Evolutionary conservation across 1,140 invertebrate species (phyloP).

Genomic region (Drosophila pseudoananassae): DNA sequence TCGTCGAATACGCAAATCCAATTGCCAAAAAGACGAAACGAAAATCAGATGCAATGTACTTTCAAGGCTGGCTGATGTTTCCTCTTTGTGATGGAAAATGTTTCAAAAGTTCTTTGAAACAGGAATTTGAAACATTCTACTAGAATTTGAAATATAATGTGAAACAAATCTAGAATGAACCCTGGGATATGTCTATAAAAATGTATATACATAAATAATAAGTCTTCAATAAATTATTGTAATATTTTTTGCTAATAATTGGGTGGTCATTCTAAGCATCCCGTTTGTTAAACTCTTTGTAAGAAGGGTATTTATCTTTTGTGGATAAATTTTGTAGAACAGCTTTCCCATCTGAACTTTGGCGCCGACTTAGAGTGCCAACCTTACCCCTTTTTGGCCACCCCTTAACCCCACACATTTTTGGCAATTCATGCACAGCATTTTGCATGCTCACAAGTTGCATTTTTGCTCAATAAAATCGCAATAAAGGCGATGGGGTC

Average conservation of each 20-base stretch:
- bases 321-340: too few relatives aligned
- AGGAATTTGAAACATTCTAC: too few relatives aligned
- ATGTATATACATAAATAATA: too few relatives aligned
- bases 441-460: slow-evolving; percentile 71
- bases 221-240: too few relatives aligned
- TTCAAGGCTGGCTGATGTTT: not conserved
- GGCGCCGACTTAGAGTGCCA: slow-evolving; percentile 17
- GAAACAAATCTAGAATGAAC: too few relatives aligned
- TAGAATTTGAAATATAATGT: too few relatives aligned
- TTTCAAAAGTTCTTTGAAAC: too few relatives aligned
- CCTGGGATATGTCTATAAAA: too few relatives aligned
- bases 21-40: slow-evolving; percentile 46
- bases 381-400: not conserved
- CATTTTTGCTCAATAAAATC: slow-evolving; percentile 79
- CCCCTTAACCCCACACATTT: not conserved
- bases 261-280: too few relatives aligned
- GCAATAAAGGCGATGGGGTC: slow-evolving; percentile 67
- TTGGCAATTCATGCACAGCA: slow-evolving; percentile 66
- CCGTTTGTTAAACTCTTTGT: too few relatives aligned
- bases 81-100: not conserved
- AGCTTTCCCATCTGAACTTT: slow-evolving; percentile 8
- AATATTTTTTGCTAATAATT: too few relatives aligned
- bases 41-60: slow-evolving; percentile 33
- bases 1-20: slow-evolving; percentile 74
- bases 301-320: not conserved